Conservation (phyloP, 2,888 invertebrate genomes). For the Buathra laborator region DNA sequence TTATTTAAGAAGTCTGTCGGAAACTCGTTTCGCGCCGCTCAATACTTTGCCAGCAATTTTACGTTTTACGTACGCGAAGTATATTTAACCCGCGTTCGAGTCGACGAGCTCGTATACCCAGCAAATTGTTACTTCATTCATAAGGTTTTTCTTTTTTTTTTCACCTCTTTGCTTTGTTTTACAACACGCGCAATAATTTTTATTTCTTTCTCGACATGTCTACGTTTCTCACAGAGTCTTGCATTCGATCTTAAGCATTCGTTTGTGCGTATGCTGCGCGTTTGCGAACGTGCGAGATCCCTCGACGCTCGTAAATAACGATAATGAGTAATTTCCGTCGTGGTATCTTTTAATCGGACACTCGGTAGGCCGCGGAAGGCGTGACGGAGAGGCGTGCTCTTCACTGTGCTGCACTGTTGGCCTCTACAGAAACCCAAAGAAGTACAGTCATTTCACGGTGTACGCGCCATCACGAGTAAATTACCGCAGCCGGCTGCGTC, state of each 20-base stretch:
- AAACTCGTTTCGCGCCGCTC: slow-evolving; percentile 4
- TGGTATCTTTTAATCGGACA: slow-evolving; percentile 62
- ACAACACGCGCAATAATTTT: neutral
- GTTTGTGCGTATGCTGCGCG: neutral
- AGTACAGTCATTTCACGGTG: slow-evolving; percentile 67
- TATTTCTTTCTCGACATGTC: neutral
- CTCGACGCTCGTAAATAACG: slow-evolving; percentile 57
- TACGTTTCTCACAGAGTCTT: neutral
- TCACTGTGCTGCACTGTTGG: slow-evolving; percentile 37
- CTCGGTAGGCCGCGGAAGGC: slow-evolving; percentile 54
- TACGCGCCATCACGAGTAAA: slow-evolving; percentile 61
- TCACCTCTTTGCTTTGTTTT: neutral
- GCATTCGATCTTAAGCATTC: neutral
- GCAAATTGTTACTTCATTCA: slow-evolving; percentile 55
- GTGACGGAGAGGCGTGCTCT: slow-evolving; percentile 64
- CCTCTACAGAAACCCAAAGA: slow-evolving; percentile 40
- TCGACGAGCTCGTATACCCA: neutral
- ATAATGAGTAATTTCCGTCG: slow-evolving; percentile 68
- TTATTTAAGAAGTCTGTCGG: slow-evolving; percentile 17
- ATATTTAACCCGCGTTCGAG: neutral
- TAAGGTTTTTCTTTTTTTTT: neutral
- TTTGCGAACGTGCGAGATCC: slow-evolving; percentile 68
- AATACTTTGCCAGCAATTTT: too few species aligned
- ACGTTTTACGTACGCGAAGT: too few species aligned
- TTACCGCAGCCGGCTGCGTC: slow-evolving; percentile 51